Conservation (phyloP, 2,888 invertebrate species). For the Ectemnius continuus region DNA sequence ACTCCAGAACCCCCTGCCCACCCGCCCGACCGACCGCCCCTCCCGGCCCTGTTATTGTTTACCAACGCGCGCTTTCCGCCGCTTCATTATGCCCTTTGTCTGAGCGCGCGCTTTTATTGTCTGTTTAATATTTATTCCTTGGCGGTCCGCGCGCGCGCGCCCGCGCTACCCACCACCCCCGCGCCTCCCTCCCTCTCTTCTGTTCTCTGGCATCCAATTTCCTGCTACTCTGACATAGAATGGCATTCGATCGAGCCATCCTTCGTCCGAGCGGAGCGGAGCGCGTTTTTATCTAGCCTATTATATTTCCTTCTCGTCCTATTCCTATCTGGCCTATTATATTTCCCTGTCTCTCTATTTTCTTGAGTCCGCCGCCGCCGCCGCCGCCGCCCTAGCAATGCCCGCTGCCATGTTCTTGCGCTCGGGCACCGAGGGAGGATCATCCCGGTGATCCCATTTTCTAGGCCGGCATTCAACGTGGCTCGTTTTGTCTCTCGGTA, state of each 20-base stretch:
- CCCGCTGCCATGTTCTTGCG: too few relatives aligned
- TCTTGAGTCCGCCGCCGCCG: too few relatives aligned
- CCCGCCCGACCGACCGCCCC: conserved; percentile 31
- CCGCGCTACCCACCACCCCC: background rate
- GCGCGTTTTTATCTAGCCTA: background rate
- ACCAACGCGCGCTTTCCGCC: conserved; percentile 41
- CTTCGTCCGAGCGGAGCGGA: background rate
- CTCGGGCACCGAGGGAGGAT: too few relatives aligned
- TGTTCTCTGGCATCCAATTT: background rate
- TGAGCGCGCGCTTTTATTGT: conserved; percentile 44
- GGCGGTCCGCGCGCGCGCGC: conserved; percentile 8
- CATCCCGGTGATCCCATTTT: too few relatives aligned
- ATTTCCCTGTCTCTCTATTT: background rate
- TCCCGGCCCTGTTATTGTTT: conserved; percentile 38
- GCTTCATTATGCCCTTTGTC: conserved; percentile 50
- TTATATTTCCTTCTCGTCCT: conserved; percentile 11
- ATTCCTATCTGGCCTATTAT: background rate
- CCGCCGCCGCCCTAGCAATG: too few relatives aligned
- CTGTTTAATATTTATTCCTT: conserved; percentile 46
- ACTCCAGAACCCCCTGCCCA: conserved; percentile 70
- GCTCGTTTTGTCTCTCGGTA: too few relatives aligned
- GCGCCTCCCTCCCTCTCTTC: too few relatives aligned
- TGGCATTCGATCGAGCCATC: background rate
- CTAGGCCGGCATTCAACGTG: too few relatives aligned
- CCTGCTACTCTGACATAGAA: background rate